Evolutionary conservation across 2,888 invertebrate species (phyloP).

Genomic region (Trachelus troglodyta): DNA sequence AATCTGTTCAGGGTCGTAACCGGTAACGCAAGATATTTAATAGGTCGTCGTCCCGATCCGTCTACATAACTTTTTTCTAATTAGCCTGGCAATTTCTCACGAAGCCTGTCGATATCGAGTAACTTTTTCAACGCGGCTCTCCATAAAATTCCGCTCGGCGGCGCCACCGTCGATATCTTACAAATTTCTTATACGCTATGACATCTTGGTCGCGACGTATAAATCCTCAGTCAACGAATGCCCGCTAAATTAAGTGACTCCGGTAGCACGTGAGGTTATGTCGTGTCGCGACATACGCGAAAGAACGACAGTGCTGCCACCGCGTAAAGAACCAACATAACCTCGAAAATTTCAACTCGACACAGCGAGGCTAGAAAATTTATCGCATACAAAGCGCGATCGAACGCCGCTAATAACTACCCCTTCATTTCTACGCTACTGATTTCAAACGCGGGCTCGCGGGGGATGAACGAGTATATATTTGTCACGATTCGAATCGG

Average conservation of each 20-base stretch:
- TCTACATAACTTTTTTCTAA: constrained; percentile 38
- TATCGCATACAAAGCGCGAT: too few species aligned
- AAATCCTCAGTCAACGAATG: constrained; percentile 32
- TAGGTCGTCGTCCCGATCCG: neutral
- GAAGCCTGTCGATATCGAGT: constrained; percentile 40
- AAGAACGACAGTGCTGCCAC: too few species aligned
- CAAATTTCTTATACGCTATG: constrained; percentile 21
- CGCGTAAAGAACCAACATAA: too few species aligned
- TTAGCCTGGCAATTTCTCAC: constrained; percentile 48
- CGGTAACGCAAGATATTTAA: too few species aligned
- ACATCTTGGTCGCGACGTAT: constrained; percentile 26
- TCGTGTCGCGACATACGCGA: neutral
- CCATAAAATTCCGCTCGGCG: constrained; percentile 7
- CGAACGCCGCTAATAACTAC: too few species aligned
- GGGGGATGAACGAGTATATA: constrained; percentile 14
- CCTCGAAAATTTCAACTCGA: too few species aligned
- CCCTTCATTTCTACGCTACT: too few species aligned
- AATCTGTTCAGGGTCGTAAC: too few species aligned
- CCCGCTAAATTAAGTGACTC: constrained; percentile 29
- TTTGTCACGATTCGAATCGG: constrained; percentile 40
- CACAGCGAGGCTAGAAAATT: too few species aligned
- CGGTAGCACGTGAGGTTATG: constrained; percentile 1
- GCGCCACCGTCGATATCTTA: constrained; percentile 21
- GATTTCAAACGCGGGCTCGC: neutral
- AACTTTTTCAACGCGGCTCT: constrained; percentile 17